Base-by-base conservation (phyloP, 1,140 invertebrate genomes). In the Drosophila sulfurigaster region DNA sequence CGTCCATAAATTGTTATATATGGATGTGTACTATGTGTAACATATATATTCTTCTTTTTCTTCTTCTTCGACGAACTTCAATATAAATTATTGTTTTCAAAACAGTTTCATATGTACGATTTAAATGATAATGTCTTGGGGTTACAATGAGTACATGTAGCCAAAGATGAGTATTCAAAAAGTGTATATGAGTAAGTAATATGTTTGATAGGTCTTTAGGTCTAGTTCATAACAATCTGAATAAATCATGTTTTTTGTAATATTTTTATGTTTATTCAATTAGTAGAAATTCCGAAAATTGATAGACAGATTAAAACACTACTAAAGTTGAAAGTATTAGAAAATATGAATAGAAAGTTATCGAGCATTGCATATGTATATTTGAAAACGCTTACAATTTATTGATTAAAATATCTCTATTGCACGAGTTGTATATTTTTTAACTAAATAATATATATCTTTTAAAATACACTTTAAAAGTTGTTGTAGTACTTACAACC, bases 91-190 rank as follows among this genome's bases (percentile, higher is more conserved):
- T 59, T 67, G 59, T 59, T 65, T 72, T 38, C 74, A 65, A 76
- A 69, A 78, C 52, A 80, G 49, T 71, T 82, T 51, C 80, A 81
- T 88, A 83, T 89, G 81, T 88, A 60, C 11, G 46, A 71, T 63
- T 82, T 35, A 82, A 88, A 83, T 87, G 82, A 88, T 87, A 77
- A 88, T 82, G 72, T 77, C 16, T 72, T 62, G 56, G 65, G 65
- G 45, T 76, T 79, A 58, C 64, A 63, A 72, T 60, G 75, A 78
- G 81, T 86, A 73, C 71, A 69, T 68, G 79, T 82, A 72, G 75
- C 70, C 82, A 75, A 87, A 74, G 64, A 49, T 58, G 58, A 28
- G 45, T 13, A 46, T 68, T 35, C 66, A 41, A 41, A 11, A 41
- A 11, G 41, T 43, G 45, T 65, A 59, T 41, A 25, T 78, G 41